phyloP scores from a whole-genome alignment of 2,113 vertebrate species.

The Pelecanus crispus region DNA sequence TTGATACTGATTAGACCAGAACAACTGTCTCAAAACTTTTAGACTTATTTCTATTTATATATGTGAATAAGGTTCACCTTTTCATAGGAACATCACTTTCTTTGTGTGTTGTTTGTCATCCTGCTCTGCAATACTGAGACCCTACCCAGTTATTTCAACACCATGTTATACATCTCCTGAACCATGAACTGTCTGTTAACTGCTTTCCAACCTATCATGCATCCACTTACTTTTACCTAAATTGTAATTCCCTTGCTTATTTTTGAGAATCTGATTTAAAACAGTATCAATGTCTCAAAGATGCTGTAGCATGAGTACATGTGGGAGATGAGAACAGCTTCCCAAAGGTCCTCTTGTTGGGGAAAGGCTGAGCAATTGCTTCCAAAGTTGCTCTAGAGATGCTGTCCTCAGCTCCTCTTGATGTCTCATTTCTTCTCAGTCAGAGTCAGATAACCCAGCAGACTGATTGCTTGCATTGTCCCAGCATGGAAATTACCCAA shows the following conservation, averaged over 20 bases:
- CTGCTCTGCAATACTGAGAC: background rate
- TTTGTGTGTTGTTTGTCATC: background rate
- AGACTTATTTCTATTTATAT: background rate
- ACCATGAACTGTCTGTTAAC: background rate
- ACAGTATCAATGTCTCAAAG: background rate
- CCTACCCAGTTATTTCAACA: background rate
- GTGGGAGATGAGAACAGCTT: background rate
- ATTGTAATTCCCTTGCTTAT: background rate
- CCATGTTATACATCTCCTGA: background rate
- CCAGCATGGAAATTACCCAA: background rate
- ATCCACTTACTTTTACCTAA: background rate
- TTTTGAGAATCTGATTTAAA: background rate
- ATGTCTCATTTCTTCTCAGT: background rate
- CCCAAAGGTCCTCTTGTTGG: background rate
- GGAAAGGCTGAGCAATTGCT: background rate
- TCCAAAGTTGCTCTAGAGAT: background rate
- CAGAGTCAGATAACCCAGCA: background rate
- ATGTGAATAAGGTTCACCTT: background rate
- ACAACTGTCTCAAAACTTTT: background rate
- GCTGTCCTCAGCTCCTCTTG: background rate
- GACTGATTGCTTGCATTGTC: background rate
- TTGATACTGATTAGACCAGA: background rate
- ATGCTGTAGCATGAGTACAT: background rate
- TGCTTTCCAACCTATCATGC: background rate
- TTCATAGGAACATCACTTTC: background rate